Conservation (phyloP, 2,797 vertebrate genomes). For the Scolopax bukidnonensis region DNA sequence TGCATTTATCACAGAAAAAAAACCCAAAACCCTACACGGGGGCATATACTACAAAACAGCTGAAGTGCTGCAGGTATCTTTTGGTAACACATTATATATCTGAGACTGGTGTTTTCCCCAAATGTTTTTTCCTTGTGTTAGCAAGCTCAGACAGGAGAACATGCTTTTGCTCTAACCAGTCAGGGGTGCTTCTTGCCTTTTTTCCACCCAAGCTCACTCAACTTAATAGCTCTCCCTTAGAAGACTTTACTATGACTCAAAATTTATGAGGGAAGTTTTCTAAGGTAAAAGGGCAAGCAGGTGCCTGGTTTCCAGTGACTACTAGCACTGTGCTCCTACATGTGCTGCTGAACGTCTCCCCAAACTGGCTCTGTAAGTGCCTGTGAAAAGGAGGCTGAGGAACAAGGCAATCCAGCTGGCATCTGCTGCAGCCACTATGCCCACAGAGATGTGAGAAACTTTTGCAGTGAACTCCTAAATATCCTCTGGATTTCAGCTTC, state of each 20-base stretch:
- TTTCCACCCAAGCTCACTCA: background rate
- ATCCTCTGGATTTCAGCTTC: background rate
- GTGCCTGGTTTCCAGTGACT: conserved; percentile 32
- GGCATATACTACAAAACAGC: background rate
- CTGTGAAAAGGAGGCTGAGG: background rate
- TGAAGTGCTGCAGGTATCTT: background rate
- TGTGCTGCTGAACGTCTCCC: conserved; percentile 3
- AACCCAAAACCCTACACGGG: background rate
- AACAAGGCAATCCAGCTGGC: conserved; percentile 16
- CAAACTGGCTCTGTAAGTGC: background rate
- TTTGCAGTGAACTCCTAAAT: background rate
- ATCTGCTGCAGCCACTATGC: background rate
- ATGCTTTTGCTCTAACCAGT: background rate
- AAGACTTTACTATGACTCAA: conserved; percentile 12
- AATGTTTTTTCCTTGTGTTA: conserved; percentile 23
- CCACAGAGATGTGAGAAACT: background rate
- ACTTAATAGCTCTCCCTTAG: background rate
- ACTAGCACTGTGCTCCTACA: background rate
- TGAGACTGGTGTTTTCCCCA: conserved; percentile 13
- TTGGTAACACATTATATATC: background rate
- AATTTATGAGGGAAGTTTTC: conserved; percentile 31
- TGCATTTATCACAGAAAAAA: background rate
- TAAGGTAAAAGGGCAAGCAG: conserved; percentile 32
- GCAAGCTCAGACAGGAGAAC: conserved; percentile 51
- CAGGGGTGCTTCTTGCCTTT: background rate